phyloP scores from a whole-genome alignment of 64 coral and sea anemone genomes.

The Pocillopora damicornis region DNA sequence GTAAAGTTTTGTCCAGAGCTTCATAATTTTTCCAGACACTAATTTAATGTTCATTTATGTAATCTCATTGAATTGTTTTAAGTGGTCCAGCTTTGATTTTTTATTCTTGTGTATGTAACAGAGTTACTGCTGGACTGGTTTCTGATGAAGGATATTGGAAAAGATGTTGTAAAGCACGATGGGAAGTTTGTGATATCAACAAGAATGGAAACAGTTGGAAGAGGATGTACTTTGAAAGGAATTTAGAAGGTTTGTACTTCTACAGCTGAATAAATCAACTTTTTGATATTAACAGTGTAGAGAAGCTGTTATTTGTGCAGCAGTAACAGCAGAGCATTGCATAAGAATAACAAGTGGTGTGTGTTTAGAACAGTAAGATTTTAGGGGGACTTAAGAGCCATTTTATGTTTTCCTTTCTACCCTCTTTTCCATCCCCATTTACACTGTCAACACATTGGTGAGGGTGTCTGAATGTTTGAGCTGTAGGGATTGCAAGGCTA shows the following conservation, averaged over 20 bases:
- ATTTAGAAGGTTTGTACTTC: conserved; percentile 78
- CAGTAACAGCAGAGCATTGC: too few species aligned
- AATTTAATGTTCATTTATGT: not conserved
- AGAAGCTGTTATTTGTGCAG: too few species aligned
- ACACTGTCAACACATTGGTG: too few species aligned
- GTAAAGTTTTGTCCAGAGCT: not conserved
- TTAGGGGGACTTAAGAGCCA: too few species aligned
- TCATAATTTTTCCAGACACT: not conserved
- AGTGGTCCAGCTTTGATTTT: not conserved
- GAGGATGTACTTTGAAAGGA: conserved; percentile 99
- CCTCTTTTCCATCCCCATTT: too few species aligned
- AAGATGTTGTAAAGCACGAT: conserved; percentile 92
- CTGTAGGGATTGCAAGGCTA: too few species aligned
- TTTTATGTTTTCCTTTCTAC: too few species aligned
- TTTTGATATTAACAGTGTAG: not conserved
- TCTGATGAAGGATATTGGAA: conserved; percentile 98
- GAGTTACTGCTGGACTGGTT: conserved; percentile 89
- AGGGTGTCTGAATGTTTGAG: too few species aligned
- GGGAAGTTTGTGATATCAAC: conserved; percentile 95
- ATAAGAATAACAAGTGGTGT: too few species aligned
- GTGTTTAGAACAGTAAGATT: too few species aligned
- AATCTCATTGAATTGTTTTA: not conserved
- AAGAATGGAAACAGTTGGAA: conserved; percentile 95
- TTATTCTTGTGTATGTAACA: conserved; percentile 8
- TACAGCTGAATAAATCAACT: not conserved